phyloP scores from a whole-genome alignment of 2,888 invertebrate genomes.

The Clepsis dumicolana region DNA sequence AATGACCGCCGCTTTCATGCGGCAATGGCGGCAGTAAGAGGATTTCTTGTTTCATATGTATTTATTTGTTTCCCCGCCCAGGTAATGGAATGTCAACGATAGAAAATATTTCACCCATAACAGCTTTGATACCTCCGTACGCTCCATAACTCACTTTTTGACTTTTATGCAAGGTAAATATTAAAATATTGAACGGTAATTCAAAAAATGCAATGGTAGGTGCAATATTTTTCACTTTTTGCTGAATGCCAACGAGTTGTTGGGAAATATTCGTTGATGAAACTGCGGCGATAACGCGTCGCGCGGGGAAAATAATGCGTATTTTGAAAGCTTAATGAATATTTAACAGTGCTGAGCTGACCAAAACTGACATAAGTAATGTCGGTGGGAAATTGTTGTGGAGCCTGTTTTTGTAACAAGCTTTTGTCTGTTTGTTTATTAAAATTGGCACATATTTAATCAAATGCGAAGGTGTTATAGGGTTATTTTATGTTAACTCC shows the following conservation, averaged over 20 bases:
- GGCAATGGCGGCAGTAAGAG: slow-evolving; percentile 36
- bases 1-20: slow-evolving; percentile 43
- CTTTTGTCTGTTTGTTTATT: slow-evolving; percentile 33
- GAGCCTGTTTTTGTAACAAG: slow-evolving; percentile 40
- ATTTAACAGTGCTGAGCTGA: slow-evolving; percentile 44
- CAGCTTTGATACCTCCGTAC: slow-evolving; percentile 6
- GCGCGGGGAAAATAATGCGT: slow-evolving; percentile 50
- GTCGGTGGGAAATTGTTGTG: slow-evolving; percentile 43
- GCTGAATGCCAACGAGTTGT: slow-evolving; percentile 60
- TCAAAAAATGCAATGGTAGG: slow-evolving; percentile 36
- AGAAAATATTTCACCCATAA: slow-evolving; percentile 47
- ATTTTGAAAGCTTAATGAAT: slow-evolving; percentile 44
- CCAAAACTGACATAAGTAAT: slow-evolving; percentile 43
- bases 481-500: neutral
- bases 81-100: slow-evolving; percentile 52
- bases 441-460: neutral
- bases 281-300: slow-evolving; percentile 63
- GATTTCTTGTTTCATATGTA: slow-evolving; percentile 33
- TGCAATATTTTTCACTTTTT: slow-evolving; percentile 55
- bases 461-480: neutral
- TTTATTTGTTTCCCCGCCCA: slow-evolving; percentile 34
- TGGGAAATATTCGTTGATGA: slow-evolving; percentile 65
- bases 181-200: slow-evolving; percentile 40
- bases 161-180: slow-evolving; percentile 45
- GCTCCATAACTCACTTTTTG: slow-evolving; percentile 24